Evolutionary conservation across 2,797 vertebrate genomes (phyloP), one percentile per base, ranked within the genome.

Genomic region (Fringilla coelebs): DNA sequence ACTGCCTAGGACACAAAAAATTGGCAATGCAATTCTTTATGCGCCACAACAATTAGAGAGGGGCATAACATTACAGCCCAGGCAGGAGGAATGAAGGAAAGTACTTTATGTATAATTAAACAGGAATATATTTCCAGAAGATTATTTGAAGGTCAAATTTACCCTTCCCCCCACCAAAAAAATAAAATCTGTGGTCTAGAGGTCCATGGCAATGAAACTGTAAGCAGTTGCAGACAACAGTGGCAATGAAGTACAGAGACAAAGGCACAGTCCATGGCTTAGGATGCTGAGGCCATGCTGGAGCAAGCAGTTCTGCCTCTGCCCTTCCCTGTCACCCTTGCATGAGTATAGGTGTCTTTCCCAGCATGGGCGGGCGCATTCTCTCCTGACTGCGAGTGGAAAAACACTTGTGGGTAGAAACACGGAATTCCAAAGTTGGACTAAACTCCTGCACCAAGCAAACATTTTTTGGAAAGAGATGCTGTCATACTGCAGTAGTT

Each of bases 401-500:
- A 41, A 71, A n/a, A 31, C 16, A 17, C 4, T 1, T 29, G 17
- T 3, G 7, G 13, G 3, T 45, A 25, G 46, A 78, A 79, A 51
- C 36, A n/a, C 0, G 1, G 12, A 55, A 54, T 16, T 29, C 36
- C 45, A 18, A 46, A 40, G 24, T 1, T 4, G 6, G 45, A 51
- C 11, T 9, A 22, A 26, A 41, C 13, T 58, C 40, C 66, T 13
- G 32, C 19, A 32, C 6, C 32, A n/a, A 48, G 62, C 31, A 19
- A 45, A 32, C 18, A 14, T 2, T 6, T 60, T 58, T 9, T 21
- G 29, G 18, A 19, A 60, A 41, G 61, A 40, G 18, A 25, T 17
- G 21, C 40, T 0, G 6, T 36, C 0, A 0, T 5, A 31, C 5
- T 55, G 55, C 3, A 2, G 17, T 24, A 24, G 13, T 17, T 3